Evolutionary conservation across 2,888 invertebrate species (phyloP).

Genomic region (Lamellibrachia satsuma): DNA sequence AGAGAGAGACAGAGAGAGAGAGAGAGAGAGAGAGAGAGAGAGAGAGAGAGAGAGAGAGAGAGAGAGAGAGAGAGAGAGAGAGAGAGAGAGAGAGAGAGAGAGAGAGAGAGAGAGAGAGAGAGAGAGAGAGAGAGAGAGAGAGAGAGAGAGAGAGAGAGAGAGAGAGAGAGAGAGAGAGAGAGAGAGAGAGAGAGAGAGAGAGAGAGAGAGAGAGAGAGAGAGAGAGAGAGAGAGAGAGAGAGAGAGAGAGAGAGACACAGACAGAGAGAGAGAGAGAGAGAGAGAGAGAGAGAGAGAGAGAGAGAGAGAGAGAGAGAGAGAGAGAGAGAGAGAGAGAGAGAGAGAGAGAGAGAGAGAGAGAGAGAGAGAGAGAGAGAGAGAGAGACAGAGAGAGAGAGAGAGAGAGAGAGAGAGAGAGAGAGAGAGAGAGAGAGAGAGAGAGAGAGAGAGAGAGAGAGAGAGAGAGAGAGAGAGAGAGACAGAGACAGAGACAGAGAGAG

Average conservation of each 20-base stretch:
- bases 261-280: not conserved
- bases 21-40: conserved; percentile 24
- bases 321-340: conserved; percentile 24
- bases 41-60: conserved; percentile 25
- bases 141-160: conserved; percentile 25
- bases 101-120: conserved; percentile 23
- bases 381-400: conserved; percentile 24
- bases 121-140: conserved; percentile 24
- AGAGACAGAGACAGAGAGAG: conserved; percentile 22
- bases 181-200: conserved; percentile 21
- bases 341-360: conserved; percentile 25
- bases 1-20: conserved; percentile 23
- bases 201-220: conserved; percentile 22
- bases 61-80: conserved; percentile 24
- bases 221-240: conserved; percentile 20
- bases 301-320: conserved; percentile 25
- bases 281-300: conserved; percentile 13
- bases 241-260: conserved; percentile 8
- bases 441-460: conserved; percentile 20
- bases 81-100: conserved; percentile 25
- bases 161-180: conserved; percentile 24
- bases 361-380: conserved; percentile 25
- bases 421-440: no score
- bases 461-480: conserved; percentile 24
- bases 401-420: conserved; percentile 24